Conservation (phyloP, 2,797 vertebrate genomes). For the Arnoldichthys spilopterus region DNA sequence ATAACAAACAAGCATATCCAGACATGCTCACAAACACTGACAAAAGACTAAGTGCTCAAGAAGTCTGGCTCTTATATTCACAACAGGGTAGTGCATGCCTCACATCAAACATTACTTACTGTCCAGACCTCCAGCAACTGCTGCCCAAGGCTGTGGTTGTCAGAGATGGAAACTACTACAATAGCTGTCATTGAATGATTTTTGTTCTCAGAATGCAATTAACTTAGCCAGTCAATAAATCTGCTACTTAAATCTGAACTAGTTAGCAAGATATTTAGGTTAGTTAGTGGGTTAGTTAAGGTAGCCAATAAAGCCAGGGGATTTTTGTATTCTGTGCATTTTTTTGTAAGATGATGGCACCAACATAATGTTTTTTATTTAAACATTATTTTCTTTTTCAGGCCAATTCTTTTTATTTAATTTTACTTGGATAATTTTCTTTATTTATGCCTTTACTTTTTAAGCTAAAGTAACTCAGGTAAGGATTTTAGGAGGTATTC, state of each 20-base stretch:
- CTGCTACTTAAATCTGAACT: no score
- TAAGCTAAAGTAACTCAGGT: no score
- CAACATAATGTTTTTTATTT: no score
- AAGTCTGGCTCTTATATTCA: background rate
- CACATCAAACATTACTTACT: background rate
- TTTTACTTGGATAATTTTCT: background rate
- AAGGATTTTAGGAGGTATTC: no score
- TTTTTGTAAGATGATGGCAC: no score
- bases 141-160: background rate
- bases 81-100: background rate
- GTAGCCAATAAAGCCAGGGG: no score
- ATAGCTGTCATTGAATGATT: background rate
- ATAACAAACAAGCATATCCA: constrained; percentile 12
- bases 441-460: background rate
- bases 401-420: background rate
- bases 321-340: no score
- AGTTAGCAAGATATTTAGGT: no score
- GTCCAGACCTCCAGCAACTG: background rate
- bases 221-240: no score
- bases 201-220: no score
- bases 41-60: background rate
- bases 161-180: background rate
- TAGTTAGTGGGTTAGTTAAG: no score
- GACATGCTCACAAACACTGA: background rate
- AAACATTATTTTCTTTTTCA: no score